Base-by-base conservation (phyloP, 2,113 vertebrate species). In the Cyphomyrus plagiostoma region DNA sequence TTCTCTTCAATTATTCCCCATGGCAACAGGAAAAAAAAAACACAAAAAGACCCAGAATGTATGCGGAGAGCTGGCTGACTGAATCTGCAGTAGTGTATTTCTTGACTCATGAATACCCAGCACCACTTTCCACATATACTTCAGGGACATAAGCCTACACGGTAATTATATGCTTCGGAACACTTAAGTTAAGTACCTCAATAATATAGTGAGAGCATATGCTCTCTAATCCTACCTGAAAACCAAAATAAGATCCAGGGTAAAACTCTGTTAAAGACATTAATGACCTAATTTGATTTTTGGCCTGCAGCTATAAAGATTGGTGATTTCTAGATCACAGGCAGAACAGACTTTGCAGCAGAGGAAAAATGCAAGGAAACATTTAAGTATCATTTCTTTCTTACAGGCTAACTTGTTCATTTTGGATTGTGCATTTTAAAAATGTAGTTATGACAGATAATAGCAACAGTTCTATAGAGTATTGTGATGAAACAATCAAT, bases 1-100 rank as follows among this genome's bases (percentile, higher is more conserved):
- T 97, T 97, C 96, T 97, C 97, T 97, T 97, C 97, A 98, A 97
- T 98, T 97, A 98, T 97, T 97, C 97, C 93, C 96, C 97, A 98
- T 98, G 97, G 97, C 96, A 97, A 98, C 97, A 93, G n/a, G 52
- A 96, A 96, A 96, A 97, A 96, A 97, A 97, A 97, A 96, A 35
- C 30, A 87, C 85, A 87, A 88, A 90, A 83, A 88, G 87, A 52
- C 74, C 30, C 26, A 48, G 35, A 30, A 26, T 95, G 95, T 95
- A 94, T 95, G 95, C 96, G 50, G 89, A 89, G 77, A 85, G 80
- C 89, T 62, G 77, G 8, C 17, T 39, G 42, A 19, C 96, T 97
- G 94, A 96, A 97, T 96, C 96, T 95, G 96, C 96, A 95, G 94
- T 95, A 94, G 94, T 96, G 93, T 96, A 95, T 96, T 96, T 96